phyloP scores from a whole-genome alignment of 2,888 invertebrate species.

The Synanthedon formicaeformis region DNA sequence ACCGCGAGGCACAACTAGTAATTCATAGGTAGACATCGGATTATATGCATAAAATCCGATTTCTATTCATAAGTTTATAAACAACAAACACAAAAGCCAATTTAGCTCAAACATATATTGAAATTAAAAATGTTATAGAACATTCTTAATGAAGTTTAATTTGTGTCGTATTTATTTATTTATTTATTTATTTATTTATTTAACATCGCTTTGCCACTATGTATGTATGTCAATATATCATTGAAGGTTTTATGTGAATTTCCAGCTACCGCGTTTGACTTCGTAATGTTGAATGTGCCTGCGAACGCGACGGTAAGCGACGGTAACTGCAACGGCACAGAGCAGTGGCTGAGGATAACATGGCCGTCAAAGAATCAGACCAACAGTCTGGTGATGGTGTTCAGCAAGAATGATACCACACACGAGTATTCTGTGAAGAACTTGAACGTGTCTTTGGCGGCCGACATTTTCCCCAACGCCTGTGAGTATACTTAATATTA shows the following conservation, averaged over 20 bases:
- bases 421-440: constrained; percentile 35
- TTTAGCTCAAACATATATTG: no score
- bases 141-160: no score
- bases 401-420: constrained; percentile 38
- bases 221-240: background rate
- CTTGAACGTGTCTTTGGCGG: constrained; percentile 34
- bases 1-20: no score
- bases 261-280: constrained; percentile 9
- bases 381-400: constrained; percentile 33
- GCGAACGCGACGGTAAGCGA: constrained; percentile 23
- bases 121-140: no score
- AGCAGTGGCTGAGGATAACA: constrained; percentile 32
- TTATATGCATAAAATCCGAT: no score
- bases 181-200: no score
- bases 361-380: constrained; percentile 19
- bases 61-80: no score
- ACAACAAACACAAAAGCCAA: no score
- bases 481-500: constrained; percentile 28
- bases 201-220: background rate
- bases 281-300: constrained; percentile 34
- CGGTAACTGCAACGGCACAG: constrained; percentile 34
- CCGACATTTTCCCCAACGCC: constrained; percentile 50
- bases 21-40: no score
- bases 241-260: background rate
- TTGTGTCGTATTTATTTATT: background rate